Base-by-base conservation (phyloP, 2,113 vertebrate genomes). In the Urocitellus parryii region DNA sequence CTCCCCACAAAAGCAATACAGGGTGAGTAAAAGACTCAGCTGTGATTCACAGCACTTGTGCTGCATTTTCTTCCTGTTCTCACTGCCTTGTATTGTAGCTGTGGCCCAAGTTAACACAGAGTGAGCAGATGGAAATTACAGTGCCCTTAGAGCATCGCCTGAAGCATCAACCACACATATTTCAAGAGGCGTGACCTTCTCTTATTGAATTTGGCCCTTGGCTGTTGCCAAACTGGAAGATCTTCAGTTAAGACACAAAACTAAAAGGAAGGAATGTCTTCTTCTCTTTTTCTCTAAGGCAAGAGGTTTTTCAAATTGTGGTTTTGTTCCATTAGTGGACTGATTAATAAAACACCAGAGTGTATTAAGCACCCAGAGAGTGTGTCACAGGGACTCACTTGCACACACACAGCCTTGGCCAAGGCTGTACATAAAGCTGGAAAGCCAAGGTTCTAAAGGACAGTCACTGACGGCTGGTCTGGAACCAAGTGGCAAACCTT, bases 251-350 rank as follows among this genome's bases (percentile, higher is more conserved):
- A 92, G 42, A 91, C 0, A 77, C 39, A 86, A 89, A 73, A 65
- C 20, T 17, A 86, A 92, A 29, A 68, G 80, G 85, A n/a, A 90
- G 14, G 4, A 88, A 74, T 37, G 53, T 67, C 67, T 86, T 81
- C 58, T 6, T 48, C 63, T 48, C 11, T 77, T 81, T 88, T 72
- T 63, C 58, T 93, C 27, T 68, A 88, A 84, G 56, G 51, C 29
- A 25, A 29, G 32, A 80, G 63, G 72, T 32, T 91, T 95, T 85
- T 63, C 65, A 95, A 90, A 88, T 27, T 79, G 32, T 87, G 51
- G 27, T 76, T 4, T 45, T n/a, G 77, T 56, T 34, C 24, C 61
- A 83, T 58, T 34, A 80, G 76, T 58, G 51, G 37, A 5, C 67
- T 27, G 24, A 51, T 22, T 22, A 14, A 39, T 8, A 53, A n/a